These are phyloP conservation scores for Echeneis naucrates DNA, from an alignment of 2,797 vertebrate genomes.

Conservation along the genomic window DNA sequence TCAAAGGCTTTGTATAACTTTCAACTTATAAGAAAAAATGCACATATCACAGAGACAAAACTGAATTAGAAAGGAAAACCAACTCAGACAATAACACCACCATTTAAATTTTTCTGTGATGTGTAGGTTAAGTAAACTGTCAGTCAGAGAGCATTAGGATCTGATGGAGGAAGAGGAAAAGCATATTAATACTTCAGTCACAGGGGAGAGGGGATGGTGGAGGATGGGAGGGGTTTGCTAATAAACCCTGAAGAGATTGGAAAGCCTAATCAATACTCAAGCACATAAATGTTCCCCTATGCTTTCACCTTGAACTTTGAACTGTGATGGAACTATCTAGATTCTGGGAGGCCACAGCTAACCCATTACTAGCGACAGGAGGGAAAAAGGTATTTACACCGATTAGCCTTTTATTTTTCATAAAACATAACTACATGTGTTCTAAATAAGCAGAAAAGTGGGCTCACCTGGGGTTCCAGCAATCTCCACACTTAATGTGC, in stretches of 20 bases:
- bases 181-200: slow-evolving; percentile 68
- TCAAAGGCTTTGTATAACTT: slow-evolving; percentile 60
- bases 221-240: slow-evolving; percentile 56
- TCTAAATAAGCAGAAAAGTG: not conserved
- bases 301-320: slow-evolving; percentile 79
- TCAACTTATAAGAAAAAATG: slow-evolving; percentile 37
- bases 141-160: slow-evolving; percentile 76
- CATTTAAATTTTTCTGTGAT: slow-evolving; percentile 73
- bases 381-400: not conserved
- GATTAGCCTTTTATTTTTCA: not conserved
- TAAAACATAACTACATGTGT: not conserved
- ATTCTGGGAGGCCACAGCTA: slow-evolving; percentile 40
- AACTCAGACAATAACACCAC: slow-evolving; percentile 78
- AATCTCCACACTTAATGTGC: slow-evolving; percentile 99
- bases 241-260: slow-evolving; percentile 75
- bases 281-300: slow-evolving; percentile 69
- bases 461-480: slow-evolving; percentile 99
- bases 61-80: slow-evolving; percentile 70
- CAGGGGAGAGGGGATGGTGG: slow-evolving; percentile 16
- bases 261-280: slow-evolving; percentile 77
- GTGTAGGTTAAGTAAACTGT: slow-evolving; percentile 69
- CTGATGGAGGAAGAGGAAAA: slow-evolving; percentile 60
- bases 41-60: slow-evolving; percentile 64
- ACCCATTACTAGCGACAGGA: slow-evolving; percentile 30
- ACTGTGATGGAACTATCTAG: slow-evolving; percentile 64